phyloP scores from a whole-genome alignment of 92 coral and sea anemone species.

The Metridium senile region DNA sequence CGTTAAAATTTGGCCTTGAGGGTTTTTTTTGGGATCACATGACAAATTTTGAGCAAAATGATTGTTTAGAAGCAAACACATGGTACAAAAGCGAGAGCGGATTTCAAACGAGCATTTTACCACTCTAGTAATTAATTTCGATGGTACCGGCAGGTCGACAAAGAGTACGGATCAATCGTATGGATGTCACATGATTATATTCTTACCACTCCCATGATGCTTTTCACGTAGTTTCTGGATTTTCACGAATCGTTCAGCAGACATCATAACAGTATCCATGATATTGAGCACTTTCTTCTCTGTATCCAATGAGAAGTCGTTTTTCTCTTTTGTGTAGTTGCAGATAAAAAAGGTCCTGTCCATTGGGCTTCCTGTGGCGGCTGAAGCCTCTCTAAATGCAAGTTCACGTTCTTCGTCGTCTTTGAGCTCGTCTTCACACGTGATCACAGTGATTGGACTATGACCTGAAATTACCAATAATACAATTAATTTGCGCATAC shows the following conservation, averaged over 20 bases:
- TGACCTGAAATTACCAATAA: constrained; percentile 40
- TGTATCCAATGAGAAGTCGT: constrained; percentile 31
- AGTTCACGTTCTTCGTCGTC: constrained; percentile 42
- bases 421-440: constrained; percentile 68
- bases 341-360: constrained; percentile 76
- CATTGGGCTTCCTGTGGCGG: constrained; percentile 72
- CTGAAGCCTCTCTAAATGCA: constrained; percentile 63
- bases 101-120: no score
- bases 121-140: no score
- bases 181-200: no score
- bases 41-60: no score
- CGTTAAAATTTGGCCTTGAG: no score
- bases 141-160: no score
- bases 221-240: constrained; percentile 63
- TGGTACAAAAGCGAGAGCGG: no score
- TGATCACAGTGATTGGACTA: constrained; percentile 82
- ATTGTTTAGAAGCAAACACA: no score
- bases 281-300: constrained; percentile 66
- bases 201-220: constrained; percentile 41
- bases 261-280: constrained; percentile 60
- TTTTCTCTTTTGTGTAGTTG: constrained; percentile 54
- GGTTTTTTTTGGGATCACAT: no score
- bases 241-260: constrained; percentile 72
- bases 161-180: no score
- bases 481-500: background rate